These are phyloP conservation scores for Coremacera marginata DNA, from an alignment of 2,888 invertebrate genomes.

Conservation along the genomic window DNA sequence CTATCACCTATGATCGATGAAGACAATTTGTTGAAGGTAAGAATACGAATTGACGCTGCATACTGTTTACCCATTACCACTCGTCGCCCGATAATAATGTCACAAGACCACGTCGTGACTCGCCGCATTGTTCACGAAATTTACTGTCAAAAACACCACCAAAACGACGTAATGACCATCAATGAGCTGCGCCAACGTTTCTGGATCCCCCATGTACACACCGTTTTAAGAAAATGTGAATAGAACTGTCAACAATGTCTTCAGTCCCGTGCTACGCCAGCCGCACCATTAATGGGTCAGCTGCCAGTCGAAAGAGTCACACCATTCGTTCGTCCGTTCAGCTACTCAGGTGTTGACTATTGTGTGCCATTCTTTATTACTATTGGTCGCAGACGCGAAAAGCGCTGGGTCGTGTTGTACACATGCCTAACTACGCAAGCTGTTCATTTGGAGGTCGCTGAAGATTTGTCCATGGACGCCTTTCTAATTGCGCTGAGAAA, in stretches of 20 bases:
- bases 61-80: constrained; percentile 22
- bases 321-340: constrained; percentile 41
- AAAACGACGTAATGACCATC: constrained; percentile 31
- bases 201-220: constrained; percentile 37
- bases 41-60: constrained; percentile 40
- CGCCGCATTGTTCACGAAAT: constrained; percentile 32
- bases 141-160: constrained; percentile 36
- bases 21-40: constrained; percentile 20
- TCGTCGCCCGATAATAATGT: constrained; percentile 41
- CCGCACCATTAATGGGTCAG: constrained; percentile 38
- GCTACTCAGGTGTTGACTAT: constrained; percentile 40
- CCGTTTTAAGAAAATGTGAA: constrained; percentile 15
- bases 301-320: constrained; percentile 38
- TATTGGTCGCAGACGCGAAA: constrained; percentile 45
- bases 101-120: constrained; percentile 34
- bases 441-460: constrained; percentile 35
- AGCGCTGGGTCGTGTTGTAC: constrained; percentile 40
- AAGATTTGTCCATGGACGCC: constrained; percentile 38
- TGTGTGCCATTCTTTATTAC: constrained; percentile 45
- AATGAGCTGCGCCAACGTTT: constrained; percentile 39
- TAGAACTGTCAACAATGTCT: constrained; percentile 20
- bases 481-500: constrained; percentile 36
- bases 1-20: constrained; percentile 34
- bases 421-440: constrained; percentile 36
- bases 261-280: constrained; percentile 30